Conservation (phyloP, 2,113 vertebrate species). For the Corydoras sp. region DNA sequence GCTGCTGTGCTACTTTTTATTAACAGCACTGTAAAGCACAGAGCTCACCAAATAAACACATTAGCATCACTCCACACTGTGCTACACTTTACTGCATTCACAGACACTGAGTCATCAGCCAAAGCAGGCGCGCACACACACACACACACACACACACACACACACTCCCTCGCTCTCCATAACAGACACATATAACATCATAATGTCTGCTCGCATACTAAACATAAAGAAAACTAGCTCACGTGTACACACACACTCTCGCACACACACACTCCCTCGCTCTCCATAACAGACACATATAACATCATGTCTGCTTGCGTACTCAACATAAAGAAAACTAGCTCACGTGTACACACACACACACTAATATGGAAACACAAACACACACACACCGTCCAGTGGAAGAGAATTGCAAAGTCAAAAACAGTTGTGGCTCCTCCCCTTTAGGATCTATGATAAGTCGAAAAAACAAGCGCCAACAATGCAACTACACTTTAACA, state of each 20-base stretch:
- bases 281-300: background rate
- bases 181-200: background rate
- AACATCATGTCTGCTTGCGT: background rate
- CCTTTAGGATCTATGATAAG: too few species aligned
- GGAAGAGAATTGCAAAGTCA: too few species aligned
- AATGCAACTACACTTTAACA: background rate
- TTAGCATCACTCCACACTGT: slow-evolving; percentile 2
- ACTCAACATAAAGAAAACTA: background rate
- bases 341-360: background rate
- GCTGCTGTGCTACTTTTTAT: background rate
- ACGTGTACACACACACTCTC: slow-evolving; percentile 6
- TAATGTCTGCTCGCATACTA: background rate
- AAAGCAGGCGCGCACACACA: slow-evolving; percentile 4
- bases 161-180: slow-evolving; percentile 2
- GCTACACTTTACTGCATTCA: background rate
- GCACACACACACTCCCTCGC: slow-evolving; percentile 10
- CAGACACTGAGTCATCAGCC: slow-evolving; percentile 1
- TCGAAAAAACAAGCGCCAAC: too few species aligned
- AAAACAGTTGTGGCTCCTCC: too few species aligned
- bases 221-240: background rate
- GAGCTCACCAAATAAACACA: background rate
- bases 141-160: background rate
- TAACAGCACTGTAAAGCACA: background rate
- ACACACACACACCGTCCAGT: background rate
- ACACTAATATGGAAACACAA: background rate